Evolutionary conservation across 2,888 invertebrate genomes (phyloP).

Genomic region (Drosophila nigricruria): DNA sequence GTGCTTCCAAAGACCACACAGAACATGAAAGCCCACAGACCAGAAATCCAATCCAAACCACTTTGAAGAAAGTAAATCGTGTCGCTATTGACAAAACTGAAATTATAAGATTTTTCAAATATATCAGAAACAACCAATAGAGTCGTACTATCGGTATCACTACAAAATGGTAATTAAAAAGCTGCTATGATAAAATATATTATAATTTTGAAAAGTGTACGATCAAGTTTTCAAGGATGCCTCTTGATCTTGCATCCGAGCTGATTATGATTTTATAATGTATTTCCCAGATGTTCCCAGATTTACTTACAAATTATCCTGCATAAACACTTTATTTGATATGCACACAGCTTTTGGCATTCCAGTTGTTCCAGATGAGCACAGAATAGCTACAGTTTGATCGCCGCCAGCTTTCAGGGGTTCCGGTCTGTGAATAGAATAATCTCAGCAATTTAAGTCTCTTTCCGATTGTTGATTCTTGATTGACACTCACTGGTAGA

Average conservation of each 20-base stretch:
- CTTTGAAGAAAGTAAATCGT: conserved; percentile 58
- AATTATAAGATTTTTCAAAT: not conserved
- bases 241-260: too few relatives aligned
- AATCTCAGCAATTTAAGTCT: fast-evolving
- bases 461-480: too few relatives aligned
- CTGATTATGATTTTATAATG: too few relatives aligned
- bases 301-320: conserved; percentile 54
- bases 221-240: too few relatives aligned
- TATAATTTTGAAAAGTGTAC: too few relatives aligned
- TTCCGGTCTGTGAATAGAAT: conserved; percentile 40
- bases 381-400: conserved; percentile 66
- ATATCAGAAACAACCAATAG: too few relatives aligned
- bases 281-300: too few relatives aligned
- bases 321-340: conserved; percentile 49
- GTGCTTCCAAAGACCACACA: conserved; percentile 54
- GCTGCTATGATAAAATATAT: too few relatives aligned
- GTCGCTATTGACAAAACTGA: conserved; percentile 49
- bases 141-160: too few relatives aligned
- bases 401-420: conserved; percentile 47
- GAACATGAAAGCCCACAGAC: conserved; percentile 50
- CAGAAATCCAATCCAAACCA: conserved; percentile 73
- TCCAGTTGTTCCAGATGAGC: conserved; percentile 78
- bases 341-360: conserved; percentile 70
- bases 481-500: conserved; percentile 52
- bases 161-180: too few relatives aligned